phyloP scores from a whole-genome alignment of 53 echinoderm and acorn worm genomes.

The Antedon mediterranea region DNA sequence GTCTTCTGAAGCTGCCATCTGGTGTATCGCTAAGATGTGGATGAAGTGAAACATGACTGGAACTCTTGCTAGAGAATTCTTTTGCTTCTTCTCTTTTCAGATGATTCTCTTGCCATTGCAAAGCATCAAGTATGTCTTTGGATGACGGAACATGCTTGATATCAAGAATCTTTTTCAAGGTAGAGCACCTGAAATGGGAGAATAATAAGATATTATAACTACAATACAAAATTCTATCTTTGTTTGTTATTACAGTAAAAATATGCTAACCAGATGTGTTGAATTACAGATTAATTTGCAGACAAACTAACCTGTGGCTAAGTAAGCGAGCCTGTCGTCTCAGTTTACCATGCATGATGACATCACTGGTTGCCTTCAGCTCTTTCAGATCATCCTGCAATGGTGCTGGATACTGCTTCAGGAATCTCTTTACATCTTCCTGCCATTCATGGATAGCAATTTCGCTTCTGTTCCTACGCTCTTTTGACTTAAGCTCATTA shows the following conservation, averaged over 20 bases:
- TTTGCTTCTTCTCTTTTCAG: slow-evolving; percentile 5
- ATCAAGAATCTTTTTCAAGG: slow-evolving; percentile 29
- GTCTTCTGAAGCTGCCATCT: neutral
- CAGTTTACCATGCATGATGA: slow-evolving; percentile 38
- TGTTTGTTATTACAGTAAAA: neutral
- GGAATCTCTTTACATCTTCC: slow-evolving; percentile 56
- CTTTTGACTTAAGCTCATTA: slow-evolving; percentile 27
- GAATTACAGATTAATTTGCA: neutral
- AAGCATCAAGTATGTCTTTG: slow-evolving; percentile 27
- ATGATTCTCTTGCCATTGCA: slow-evolving; percentile 22
- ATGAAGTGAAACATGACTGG: neutral
- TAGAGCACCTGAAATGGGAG: slow-evolving; percentile 17
- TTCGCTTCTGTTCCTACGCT: neutral
- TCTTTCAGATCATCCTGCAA: slow-evolving; percentile 45
- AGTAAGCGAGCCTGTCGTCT: slow-evolving; percentile 58
- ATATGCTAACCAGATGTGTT: no score
- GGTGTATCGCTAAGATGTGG: neutral
- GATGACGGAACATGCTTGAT: slow-evolving; percentile 11
- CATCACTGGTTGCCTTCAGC: slow-evolving; percentile 38
- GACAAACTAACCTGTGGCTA: slow-evolving; percentile 34
- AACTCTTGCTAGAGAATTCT: slow-evolving; percentile 2
- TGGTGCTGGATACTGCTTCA: slow-evolving; percentile 43
- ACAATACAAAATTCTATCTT: neutral
- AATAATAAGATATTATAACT: neutral
- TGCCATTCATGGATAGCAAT: slow-evolving; percentile 41